These are phyloP conservation scores for Potamarius usumacintae DNA, from an alignment of 2,113 vertebrate species.

Conservation along the genomic window DNA sequence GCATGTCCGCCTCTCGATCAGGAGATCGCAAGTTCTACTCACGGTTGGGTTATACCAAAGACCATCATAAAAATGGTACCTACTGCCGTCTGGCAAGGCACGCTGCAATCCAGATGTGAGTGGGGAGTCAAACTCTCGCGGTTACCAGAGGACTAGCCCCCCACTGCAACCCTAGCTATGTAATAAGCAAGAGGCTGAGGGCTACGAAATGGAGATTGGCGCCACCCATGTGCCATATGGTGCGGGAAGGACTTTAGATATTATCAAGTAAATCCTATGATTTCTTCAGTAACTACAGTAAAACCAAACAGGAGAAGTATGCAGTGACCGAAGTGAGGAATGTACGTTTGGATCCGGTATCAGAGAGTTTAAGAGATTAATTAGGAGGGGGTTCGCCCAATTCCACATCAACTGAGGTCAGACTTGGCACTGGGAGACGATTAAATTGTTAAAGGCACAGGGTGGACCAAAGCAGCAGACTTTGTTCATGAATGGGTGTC, in stretches of 20 bases:
- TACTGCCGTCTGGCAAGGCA: no score
- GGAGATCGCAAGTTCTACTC: no score
- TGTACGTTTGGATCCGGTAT: neutral
- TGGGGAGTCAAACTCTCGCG: no score
- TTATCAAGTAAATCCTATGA: neutral
- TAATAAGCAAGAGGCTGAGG: no score
- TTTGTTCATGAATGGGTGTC: conserved; percentile 44
- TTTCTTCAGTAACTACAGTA: neutral
- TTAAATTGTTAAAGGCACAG: conserved; percentile 36
- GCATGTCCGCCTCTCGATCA: no score
- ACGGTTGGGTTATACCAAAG: no score
- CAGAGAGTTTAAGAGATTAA: neutral
- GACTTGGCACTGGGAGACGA: conserved; percentile 28
- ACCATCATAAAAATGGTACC: no score
- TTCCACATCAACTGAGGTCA: conserved; percentile 5
- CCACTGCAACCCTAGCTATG: no score
- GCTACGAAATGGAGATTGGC: no score
- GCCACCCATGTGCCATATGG: no score
- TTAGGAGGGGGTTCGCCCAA: neutral
- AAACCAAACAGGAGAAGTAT: neutral
- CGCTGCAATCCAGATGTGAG: no score
- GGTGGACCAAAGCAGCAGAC: neutral
- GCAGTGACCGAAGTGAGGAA: neutral
- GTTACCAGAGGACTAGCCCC: no score
- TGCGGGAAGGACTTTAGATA: neutral